Evolutionary conservation across 1,140 invertebrate species (phyloP).

Genomic region (Nebria ingens): DNA sequence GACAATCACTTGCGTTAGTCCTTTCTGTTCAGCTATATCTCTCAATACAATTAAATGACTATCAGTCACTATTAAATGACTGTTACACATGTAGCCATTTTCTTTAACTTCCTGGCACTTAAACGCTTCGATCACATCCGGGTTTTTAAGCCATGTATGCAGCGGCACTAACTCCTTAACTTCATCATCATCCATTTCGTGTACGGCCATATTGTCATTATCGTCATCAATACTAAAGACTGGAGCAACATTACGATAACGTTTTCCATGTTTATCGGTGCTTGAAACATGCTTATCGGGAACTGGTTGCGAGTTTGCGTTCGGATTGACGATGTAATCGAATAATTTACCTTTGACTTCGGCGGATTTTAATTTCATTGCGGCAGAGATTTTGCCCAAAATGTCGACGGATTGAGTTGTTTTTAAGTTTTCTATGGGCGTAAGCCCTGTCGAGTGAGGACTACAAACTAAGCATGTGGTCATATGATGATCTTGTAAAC

Average conservation of each 20-base stretch:
- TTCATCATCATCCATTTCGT: conserved; percentile 42
- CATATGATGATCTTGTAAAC: conserved; percentile 71
- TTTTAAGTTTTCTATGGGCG: conserved; percentile 6
- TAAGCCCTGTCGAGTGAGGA: conserved; percentile 27
- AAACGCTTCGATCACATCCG: conserved; percentile 75
- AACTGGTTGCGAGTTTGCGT: conserved; percentile 20
- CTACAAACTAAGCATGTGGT: conserved; percentile 71
- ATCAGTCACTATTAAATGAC: conserved; percentile 79
- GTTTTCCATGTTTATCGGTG: conserved; percentile 71
- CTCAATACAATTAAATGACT: conserved; percentile 80
- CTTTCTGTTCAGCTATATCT: conserved; percentile 61
- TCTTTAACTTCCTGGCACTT: conserved; percentile 84
- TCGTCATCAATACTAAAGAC: conserved; percentile 95
- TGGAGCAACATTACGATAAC: conserved; percentile 80
- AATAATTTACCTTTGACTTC: conserved; percentile 88
- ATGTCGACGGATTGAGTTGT: conserved; percentile 45
- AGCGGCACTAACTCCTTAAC: conserved; percentile 59
- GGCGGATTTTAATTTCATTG: conserved; percentile 80
- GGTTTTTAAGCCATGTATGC: conserved; percentile 69
- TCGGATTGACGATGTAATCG: conserved; percentile 83
- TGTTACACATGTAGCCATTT: conserved; percentile 76
- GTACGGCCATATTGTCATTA: conserved; percentile 50
- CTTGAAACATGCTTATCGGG: conserved; percentile 64
- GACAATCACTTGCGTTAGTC: conserved; percentile 73
- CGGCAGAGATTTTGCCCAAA: conserved; percentile 66